Base-by-base conservation (phyloP, 1,140 invertebrate genomes). In the Fragariocoptes setiger region DNA sequence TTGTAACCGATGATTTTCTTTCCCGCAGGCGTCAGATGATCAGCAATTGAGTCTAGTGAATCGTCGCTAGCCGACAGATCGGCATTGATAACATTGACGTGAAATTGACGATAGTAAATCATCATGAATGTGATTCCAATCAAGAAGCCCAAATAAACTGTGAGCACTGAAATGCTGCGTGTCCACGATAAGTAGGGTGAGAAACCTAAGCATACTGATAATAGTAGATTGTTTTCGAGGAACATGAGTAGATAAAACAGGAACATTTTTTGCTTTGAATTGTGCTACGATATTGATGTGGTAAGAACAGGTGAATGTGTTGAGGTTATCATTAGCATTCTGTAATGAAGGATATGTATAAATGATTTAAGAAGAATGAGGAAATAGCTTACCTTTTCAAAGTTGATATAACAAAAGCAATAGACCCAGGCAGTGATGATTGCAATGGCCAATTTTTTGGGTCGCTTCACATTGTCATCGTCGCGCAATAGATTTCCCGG, bases 221-320 rank as follows among this genome's bases (percentile, higher is more conserved):
- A 65, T 3, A 77, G 55, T 20, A 80, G 61, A 44, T 65, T 65
- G 54, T 83, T 85, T 59, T 86, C 80, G 36, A 82, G 59, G 53
- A 78, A 70, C 76, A 83, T 82, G 21, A 80, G 76, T n/a, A 72
- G 65, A 57, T 85, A 85, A 62, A 76, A 86, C 41, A 74, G 74
- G 12, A 71, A 65, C 69, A 77, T 75, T 58, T 76, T 76, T 49
- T 73, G 70, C 37, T 71, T 57, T 48, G 76, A 68, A 56, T 74
- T 74, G 4, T 36, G n/a, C 43, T 44, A n/a, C n/a, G n/a, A n/a
- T n/a, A n/a, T n/a, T n/a, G n/a, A n/a, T n/a, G n/a, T n/a, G n/a
- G n/a, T n/a, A n/a, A n/a, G n/a, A n/a, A n/a, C n/a, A n/a, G n/a
- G n/a, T n/a, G n/a, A 21, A 37, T 42, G 2, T 3, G 38, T 16